These are phyloP conservation scores for Arctopsyche grandis DNA, from an alignment of 1,140 invertebrate species.

Conservation along the genomic window DNA sequence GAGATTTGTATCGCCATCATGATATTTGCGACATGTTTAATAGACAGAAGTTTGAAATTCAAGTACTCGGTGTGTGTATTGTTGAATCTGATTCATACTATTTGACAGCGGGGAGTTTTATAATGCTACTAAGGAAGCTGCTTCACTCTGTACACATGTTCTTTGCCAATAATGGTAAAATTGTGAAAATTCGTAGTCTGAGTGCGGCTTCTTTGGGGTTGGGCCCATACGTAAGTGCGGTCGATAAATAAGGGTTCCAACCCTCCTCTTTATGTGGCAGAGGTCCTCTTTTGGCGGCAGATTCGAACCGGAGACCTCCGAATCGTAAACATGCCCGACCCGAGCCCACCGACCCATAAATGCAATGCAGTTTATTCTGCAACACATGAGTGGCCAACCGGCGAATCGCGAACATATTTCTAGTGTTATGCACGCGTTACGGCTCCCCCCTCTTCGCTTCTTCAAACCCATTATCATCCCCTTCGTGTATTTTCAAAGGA, in stretches of 20 bases:
- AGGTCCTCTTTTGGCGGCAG: neutral
- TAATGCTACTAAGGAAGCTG: too few species aligned
- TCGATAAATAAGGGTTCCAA: neutral
- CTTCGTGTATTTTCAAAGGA: neutral
- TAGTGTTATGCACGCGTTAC: neutral
- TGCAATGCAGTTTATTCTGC: conserved; percentile 9
- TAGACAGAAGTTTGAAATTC: too few species aligned
- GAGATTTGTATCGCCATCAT: too few species aligned
- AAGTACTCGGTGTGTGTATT: too few species aligned
- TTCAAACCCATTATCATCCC: neutral
- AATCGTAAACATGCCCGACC: neutral
- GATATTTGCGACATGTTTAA: too few species aligned
- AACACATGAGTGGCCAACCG: conserved; percentile 31
- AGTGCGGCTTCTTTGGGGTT: neutral
- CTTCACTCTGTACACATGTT: too few species aligned
- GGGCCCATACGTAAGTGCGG: neutral
- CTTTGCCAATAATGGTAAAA: neutral
- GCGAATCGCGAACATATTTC: conserved; percentile 16
- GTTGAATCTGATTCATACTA: too few species aligned
- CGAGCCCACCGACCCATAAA: neutral
- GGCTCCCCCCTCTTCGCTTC: neutral
- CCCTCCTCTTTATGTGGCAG: neutral
- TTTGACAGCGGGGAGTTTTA: too few species aligned
- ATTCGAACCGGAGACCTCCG: conserved; percentile 10
- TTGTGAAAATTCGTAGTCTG: neutral